Evolutionary conservation across 2,797 vertebrate genomes (phyloP).

Genomic region (Hyperoplus immaculatus): DNA sequence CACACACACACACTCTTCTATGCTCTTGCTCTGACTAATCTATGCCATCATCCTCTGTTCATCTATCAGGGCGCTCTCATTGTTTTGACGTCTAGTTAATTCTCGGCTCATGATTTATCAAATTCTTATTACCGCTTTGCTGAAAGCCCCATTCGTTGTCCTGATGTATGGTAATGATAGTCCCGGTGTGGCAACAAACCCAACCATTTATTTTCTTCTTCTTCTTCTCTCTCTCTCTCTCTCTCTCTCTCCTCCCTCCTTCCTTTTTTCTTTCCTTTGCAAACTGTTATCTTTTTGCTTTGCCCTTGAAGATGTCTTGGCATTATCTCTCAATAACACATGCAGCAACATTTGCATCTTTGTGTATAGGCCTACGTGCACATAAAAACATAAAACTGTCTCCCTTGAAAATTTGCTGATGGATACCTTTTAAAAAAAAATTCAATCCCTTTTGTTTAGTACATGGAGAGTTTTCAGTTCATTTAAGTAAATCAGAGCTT

Average conservation of each 20-base stretch:
- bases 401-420: conserved; percentile 11
- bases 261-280: conserved; percentile 43
- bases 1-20: not conserved
- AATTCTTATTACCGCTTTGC: conserved; percentile 99
- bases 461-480: conserved; percentile 35
- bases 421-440: conserved; percentile 38
- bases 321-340: conserved; percentile 38
- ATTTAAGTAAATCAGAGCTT: conserved; percentile 40
- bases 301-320: conserved; percentile 40
- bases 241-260: conserved; percentile 27
- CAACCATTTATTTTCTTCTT: conserved; percentile 62
- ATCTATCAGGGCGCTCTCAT: conserved; percentile 99
- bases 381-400: conserved; percentile 27
- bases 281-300: conserved; percentile 64
- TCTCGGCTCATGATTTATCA: conserved; percentile 99
- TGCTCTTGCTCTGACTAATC: conserved; percentile 92
- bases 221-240: conserved; percentile 31
- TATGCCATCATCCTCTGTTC: conserved; percentile 91
- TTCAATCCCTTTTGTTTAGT: conserved; percentile 35
- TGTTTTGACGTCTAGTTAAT: conserved; percentile 99
- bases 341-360: conserved; percentile 14
- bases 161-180: conserved; percentile 99
- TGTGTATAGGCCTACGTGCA: not conserved
- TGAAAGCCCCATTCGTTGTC: conserved; percentile 99
- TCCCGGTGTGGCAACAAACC: conserved; percentile 84